Evolutionary conservation across 1,140 invertebrate species (phyloP).

Genomic region (Orchesella cincta): DNA sequence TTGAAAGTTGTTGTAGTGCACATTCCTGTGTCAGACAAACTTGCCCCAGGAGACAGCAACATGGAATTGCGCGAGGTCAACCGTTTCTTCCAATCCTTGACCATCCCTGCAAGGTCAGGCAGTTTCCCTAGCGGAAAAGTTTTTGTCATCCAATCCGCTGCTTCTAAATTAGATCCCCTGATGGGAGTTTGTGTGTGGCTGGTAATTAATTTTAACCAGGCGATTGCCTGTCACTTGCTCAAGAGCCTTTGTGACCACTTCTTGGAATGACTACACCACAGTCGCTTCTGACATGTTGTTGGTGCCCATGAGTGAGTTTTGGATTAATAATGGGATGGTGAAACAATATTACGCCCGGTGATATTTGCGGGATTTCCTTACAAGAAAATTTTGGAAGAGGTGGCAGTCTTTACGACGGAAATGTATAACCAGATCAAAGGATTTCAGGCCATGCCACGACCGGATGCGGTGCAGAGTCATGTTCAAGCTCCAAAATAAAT

Average conservation of each 20-base stretch:
- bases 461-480: not conserved
- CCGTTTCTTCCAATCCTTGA: no score
- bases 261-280: not conserved
- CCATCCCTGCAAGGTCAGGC: no score
- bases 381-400: not conserved
- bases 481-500: not conserved
- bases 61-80: no score
- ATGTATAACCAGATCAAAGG: not conserved
- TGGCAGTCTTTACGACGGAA: not conserved
- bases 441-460: not conserved
- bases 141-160: no score
- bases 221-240: not conserved
- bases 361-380: not conserved
- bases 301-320: not conserved
- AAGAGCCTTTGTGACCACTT: not conserved
- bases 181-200: not conserved
- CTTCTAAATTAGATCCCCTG: not conserved
- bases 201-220: not conserved
- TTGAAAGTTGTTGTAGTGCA: no score
- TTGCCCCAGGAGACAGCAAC: no score
- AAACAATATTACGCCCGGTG: not conserved
- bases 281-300: not conserved
- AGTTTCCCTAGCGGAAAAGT: no score
- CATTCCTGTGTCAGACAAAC: no score
- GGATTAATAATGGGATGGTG: not conserved